Evolutionary conservation across 2,888 invertebrate genomes (phyloP), one percentile per base, ranked within the genome.

Genomic region (Polymixis flavicincta): DNA sequence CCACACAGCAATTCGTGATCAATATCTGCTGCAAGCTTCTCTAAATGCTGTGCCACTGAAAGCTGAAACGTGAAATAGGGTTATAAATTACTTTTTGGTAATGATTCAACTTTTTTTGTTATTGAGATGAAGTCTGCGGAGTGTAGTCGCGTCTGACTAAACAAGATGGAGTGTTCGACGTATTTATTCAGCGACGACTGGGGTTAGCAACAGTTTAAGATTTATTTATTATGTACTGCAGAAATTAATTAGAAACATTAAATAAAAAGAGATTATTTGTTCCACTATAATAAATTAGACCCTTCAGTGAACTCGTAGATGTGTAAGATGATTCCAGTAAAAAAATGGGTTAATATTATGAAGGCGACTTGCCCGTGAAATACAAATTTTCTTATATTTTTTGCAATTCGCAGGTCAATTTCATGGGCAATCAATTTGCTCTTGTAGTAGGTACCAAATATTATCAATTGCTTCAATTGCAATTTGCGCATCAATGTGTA

Each of bases 1-100:
- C 99, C 99, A 93, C 99, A 99, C n/a, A 99, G 95, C 73, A 98
- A 97, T 84, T 98, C 97, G 85, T 97, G 96, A 60, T 90, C 78
- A 80, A 95, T 92, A 81, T 91, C 91, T 0, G 88, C 86, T 4
- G 95, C 92, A 45, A 96, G 78, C 13, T 88, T 88, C 76, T 94
- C 91, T 42, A 96, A 87, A 71, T 94, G 93, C 72, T 90, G 84
- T 2, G 94, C 91, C 68, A 96, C 92, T 50, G 95, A 92, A 87
- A 92, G 89, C 96, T 96, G 93, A 76, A 89, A 92, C 94, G 92
- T 75, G 88, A 92, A 74, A 65, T 59, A 28, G 22, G 45, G 28
- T 2, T 5, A 5, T 19, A n/a, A 28, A 57, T 69, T 22, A 67
- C 64, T 37, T 32, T 28, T 37, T 65, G 61, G 25, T 13, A 13